Evolutionary conservation across 2,888 invertebrate genomes (phyloP).

Genomic region (Seira sanloemensis): DNA sequence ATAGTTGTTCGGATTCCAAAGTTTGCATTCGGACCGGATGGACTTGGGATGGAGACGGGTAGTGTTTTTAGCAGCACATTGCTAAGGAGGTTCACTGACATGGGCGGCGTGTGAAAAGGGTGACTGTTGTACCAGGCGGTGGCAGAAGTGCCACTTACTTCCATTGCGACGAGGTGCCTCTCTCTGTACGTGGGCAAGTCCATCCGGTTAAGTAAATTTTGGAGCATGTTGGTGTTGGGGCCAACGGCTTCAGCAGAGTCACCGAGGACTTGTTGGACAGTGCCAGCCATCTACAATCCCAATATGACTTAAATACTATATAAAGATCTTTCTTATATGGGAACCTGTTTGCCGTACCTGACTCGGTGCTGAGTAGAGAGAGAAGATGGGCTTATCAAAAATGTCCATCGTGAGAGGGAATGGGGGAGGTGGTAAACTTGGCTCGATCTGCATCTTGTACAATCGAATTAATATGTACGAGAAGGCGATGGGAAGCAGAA

Average conservation of each 20-base stretch:
- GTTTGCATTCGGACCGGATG: slow-evolving; percentile 10
- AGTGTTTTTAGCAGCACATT: slow-evolving; percentile 68
- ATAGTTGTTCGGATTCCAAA: no score
- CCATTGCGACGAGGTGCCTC: slow-evolving; percentile 67
- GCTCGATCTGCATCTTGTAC: no score
- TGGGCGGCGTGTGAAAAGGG: slow-evolving; percentile 67
- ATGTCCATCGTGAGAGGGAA: no score
- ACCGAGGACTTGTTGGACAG: slow-evolving; percentile 61
- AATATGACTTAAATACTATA: no score
- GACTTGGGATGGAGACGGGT: background rate
- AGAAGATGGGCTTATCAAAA: no score
- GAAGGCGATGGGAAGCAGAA: no score
- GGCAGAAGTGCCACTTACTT: slow-evolving; percentile 51
- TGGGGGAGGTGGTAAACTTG: no score
- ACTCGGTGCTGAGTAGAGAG: no score
- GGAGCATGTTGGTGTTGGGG: background rate
- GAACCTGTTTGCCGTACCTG: no score
- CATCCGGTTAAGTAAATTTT: slow-evolving; percentile 34
- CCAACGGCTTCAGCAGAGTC: slow-evolving; percentile 46
- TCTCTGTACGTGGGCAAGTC: slow-evolving; percentile 68
- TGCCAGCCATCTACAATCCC: no score
- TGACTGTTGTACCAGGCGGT: slow-evolving; percentile 70
- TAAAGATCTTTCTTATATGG: no score
- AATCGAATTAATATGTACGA: no score
- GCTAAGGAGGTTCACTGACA: slow-evolving; percentile 66